Evolutionary conservation across 2,888 invertebrate genomes (phyloP).

Genomic region (Coleophora deauratella): DNA sequence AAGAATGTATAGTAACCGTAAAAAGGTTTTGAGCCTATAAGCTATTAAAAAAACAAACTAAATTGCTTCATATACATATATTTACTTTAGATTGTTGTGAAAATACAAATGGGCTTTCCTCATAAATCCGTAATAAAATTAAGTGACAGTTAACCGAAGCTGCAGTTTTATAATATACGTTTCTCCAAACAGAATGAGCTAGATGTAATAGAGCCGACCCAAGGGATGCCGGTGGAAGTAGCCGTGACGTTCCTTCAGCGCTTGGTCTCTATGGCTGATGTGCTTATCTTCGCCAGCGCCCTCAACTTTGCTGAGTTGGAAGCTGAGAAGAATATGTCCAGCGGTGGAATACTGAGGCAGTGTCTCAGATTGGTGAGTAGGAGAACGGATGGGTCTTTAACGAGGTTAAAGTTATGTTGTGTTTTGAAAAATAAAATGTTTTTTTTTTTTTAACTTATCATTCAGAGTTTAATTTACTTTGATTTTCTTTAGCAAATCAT

Average conservation of each 20-base stretch:
- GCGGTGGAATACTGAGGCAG: conserved; percentile 98
- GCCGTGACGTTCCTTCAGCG: conserved; percentile 98
- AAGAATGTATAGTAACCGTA: too few relatives aligned
- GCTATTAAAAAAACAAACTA: too few relatives aligned
- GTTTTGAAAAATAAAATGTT: neutral
- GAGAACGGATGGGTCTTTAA: neutral
- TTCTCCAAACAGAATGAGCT: conserved; percentile 89
- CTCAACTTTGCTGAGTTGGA: conserved; percentile 98
- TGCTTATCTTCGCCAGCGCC: conserved; percentile 97
- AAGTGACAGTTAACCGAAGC: too few relatives aligned
- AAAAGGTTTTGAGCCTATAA: too few relatives aligned
- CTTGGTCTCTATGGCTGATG: conserved; percentile 98
- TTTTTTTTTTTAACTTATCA: neutral
- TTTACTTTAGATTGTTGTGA: too few relatives aligned
- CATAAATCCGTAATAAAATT: too few relatives aligned
- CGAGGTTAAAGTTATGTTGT: neutral
- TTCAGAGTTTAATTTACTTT: neutral
- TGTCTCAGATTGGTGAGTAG: conserved; percentile 88
- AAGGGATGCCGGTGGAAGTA: conserved; percentile 98
- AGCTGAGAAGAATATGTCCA: conserved; percentile 99
- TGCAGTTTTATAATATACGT: too few relatives aligned
- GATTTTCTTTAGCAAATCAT: too few relatives aligned
- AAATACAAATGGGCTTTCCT: too few relatives aligned
- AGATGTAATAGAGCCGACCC: conserved; percentile 98
- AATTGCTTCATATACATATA: too few relatives aligned